Evolutionary conservation across 2,113 vertebrate genomes (phyloP).

Genomic region (Nerophis lumbriciformis): DNA sequence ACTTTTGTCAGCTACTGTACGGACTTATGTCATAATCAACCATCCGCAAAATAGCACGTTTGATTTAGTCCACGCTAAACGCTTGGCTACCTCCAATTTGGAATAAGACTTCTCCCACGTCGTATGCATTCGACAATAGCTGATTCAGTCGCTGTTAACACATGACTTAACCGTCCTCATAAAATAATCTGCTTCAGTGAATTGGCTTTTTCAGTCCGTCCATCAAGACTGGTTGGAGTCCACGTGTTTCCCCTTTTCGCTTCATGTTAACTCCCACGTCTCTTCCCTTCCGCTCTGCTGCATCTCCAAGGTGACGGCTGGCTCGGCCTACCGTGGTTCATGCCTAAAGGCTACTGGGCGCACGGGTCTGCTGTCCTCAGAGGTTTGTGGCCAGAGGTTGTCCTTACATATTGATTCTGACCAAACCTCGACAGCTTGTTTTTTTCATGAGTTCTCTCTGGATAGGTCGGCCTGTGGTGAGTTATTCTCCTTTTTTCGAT

Average conservation of each 20-base stretch:
- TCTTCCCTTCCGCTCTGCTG: slow-evolving; percentile 45
- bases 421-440: slow-evolving; percentile 55
- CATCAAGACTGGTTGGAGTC: slow-evolving; percentile 7
- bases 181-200: not conserved
- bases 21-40: too few species aligned
- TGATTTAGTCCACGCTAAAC: too few species aligned
- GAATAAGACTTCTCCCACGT: not conserved
- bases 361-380: slow-evolving; percentile 38
- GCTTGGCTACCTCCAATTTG: not conserved
- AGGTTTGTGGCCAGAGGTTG: slow-evolving; percentile 48
- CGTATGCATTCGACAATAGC: not conserved
- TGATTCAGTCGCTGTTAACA: not conserved
- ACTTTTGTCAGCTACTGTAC: too few species aligned
- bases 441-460: slow-evolving; percentile 68
- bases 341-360: slow-evolving; percentile 41
- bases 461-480: slow-evolving; percentile 48
- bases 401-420: slow-evolving; percentile 53
- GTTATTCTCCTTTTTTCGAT: slow-evolving; percentile 39
- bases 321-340: slow-evolving; percentile 28
- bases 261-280: slow-evolving; percentile 48
- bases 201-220: not conserved
- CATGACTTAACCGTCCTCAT: not conserved
- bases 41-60: too few species aligned
- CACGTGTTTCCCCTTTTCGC: slow-evolving; percentile 51
- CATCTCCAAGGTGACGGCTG: slow-evolving; percentile 54